Evolutionary conservation across 2,797 vertebrate genomes (phyloP).

Genomic region (Gymnoscopelus microlampas): DNA sequence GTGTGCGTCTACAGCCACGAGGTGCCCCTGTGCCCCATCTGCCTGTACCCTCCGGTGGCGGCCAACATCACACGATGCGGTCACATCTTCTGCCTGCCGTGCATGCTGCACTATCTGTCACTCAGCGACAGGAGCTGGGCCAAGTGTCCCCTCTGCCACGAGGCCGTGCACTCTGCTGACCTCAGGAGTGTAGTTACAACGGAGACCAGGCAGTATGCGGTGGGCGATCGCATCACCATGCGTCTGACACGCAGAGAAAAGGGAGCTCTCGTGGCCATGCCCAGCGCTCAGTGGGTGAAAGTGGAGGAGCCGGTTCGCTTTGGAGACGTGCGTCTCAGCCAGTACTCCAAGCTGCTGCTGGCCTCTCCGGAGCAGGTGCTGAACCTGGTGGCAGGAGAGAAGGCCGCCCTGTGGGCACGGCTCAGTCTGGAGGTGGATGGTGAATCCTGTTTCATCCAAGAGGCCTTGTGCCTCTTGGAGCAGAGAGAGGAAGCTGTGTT

Average conservation of each 20-base stretch:
- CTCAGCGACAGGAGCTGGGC: slow-evolving; percentile 95
- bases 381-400: slow-evolving; percentile 88
- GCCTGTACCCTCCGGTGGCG: slow-evolving; percentile 94
- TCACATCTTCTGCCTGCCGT: slow-evolving; percentile 98
- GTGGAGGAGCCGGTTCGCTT: slow-evolving; percentile 92
- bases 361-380: slow-evolving; percentile 90
- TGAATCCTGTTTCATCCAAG: slow-evolving; percentile 74
- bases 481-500: slow-evolving; percentile 86
- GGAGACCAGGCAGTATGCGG: slow-evolving; percentile 91
- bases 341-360: slow-evolving; percentile 95
- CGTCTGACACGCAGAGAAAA: slow-evolving; percentile 96
- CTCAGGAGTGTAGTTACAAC: slow-evolving; percentile 96
- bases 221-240: slow-evolving; percentile 94
- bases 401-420: slow-evolving; percentile 83
- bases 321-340: slow-evolving; percentile 88
- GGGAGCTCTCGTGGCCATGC: slow-evolving; percentile 92
- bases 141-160: slow-evolving; percentile 97
- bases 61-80: slow-evolving; percentile 97
- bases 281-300: slow-evolving; percentile 92
- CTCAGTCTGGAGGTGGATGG: slow-evolving; percentile 75
- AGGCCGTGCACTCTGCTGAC: slow-evolving; percentile 91
- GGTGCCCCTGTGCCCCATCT: slow-evolving; percentile 98
- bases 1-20: slow-evolving; percentile 98
- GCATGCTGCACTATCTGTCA: slow-evolving; percentile 97
- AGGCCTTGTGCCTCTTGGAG: slow-evolving; percentile 78